Conservation (phyloP, 2,888 invertebrate species). For the Creontiades dilutus region DNA sequence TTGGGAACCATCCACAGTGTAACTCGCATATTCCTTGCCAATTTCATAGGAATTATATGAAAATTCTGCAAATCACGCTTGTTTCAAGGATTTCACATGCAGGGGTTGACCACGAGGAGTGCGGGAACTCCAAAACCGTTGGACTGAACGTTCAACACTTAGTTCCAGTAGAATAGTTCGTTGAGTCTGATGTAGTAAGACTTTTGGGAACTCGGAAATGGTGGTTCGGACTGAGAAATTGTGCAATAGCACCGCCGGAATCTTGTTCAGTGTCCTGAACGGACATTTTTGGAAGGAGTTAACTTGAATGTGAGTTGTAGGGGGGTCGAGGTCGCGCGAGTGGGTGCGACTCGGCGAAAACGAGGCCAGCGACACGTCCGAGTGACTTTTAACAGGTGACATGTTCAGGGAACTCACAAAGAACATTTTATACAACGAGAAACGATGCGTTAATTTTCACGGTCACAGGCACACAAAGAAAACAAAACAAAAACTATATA, state of each 20-base stretch:
- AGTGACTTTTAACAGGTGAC: slow-evolving; percentile 15
- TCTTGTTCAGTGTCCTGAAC: not conserved
- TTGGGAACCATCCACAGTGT: too few relatives aligned
- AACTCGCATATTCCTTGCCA: too few relatives aligned
- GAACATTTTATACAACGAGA: not conserved
- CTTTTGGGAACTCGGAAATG: too few relatives aligned
- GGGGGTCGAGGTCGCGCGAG: slow-evolving; percentile 8
- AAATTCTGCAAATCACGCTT: too few relatives aligned
- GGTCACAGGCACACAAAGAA: slow-evolving; percentile 17
- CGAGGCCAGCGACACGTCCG: slow-evolving; percentile 20
- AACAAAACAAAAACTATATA: not conserved
- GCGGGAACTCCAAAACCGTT: not conserved
- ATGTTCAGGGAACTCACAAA: slow-evolving; percentile 22
- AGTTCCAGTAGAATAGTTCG: not conserved
- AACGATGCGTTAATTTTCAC: slow-evolving; percentile 16
- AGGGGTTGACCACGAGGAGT: too few relatives aligned
- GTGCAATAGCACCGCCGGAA: too few relatives aligned
- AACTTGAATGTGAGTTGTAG: not conserved
- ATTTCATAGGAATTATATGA: too few relatives aligned
- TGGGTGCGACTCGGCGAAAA: slow-evolving; percentile 9
- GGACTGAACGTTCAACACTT: not conserved
- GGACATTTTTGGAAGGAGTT: not conserved
- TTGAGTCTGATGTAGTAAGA: too few relatives aligned
- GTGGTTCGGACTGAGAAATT: too few relatives aligned
- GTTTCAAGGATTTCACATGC: too few relatives aligned